Evolutionary conservation across 2,888 invertebrate species (phyloP).

Genomic region (Dermolepida albohirtum): DNA sequence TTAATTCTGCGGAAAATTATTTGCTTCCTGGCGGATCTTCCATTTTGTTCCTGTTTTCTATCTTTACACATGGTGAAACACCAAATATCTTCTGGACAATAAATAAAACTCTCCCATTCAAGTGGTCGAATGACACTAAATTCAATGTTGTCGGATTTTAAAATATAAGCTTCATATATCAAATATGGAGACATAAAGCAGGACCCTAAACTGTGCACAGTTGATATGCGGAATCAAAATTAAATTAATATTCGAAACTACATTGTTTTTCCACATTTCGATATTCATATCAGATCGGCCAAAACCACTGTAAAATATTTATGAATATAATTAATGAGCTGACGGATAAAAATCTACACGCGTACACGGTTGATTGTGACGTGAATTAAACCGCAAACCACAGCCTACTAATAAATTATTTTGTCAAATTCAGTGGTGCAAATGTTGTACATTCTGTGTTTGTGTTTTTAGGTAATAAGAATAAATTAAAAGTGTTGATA

Average conservation of each 20-base stretch:
- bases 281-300: constrained; percentile 9
- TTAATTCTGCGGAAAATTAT: constrained; percentile 12
- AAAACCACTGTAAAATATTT: constrained; percentile 34
- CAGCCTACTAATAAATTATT: constrained; percentile 29
- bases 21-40: constrained; percentile 18
- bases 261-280: constrained; percentile 36
- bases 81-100: constrained; percentile 22
- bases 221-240: constrained; percentile 28
- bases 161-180: constrained; percentile 35
- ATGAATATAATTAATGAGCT: constrained; percentile 39
- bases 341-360: constrained; percentile 28
- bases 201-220: not conserved
- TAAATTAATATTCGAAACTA: constrained; percentile 39
- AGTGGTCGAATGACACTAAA: constrained; percentile 21
- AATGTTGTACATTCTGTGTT: not conserved
- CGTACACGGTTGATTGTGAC: constrained; percentile 13
- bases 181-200: constrained; percentile 11
- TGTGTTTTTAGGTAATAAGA: not conserved
- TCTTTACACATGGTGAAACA: constrained; percentile 20
- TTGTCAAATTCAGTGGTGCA: constrained; percentile 22
- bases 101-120: constrained; percentile 14
- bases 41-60: constrained; percentile 13
- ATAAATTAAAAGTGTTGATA: not conserved
- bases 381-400: constrained; percentile 22
- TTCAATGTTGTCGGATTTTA: constrained; percentile 20